phyloP scores from a whole-genome alignment of 2,888 invertebrate genomes.

The Torymus tubicola region DNA sequence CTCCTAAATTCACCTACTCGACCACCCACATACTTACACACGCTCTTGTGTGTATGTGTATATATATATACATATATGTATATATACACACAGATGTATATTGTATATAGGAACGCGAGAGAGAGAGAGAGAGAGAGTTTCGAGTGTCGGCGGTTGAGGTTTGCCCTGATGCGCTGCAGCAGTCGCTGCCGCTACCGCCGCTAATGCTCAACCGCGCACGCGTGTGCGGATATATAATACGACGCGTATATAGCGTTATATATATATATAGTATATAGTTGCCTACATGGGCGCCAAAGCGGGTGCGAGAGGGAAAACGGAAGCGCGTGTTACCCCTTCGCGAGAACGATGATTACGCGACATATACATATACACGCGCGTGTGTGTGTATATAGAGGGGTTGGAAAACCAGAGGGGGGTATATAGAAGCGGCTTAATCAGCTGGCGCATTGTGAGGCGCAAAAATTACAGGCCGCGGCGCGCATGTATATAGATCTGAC shows the following conservation, averaged over 20 bases:
- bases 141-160: conserved; percentile 37
- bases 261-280: not conserved
- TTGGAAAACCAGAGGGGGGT: conserved; percentile 15
- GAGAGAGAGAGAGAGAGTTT: not conserved
- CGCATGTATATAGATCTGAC: not conserved
- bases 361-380: not conserved
- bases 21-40: not conserved
- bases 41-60: no score
- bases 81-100: not conserved
- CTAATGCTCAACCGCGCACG: conserved; percentile 11
- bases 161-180: conserved; percentile 26
- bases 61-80: no score
- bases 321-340: conserved; percentile 50
- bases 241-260: not conserved
- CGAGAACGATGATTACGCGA: conserved; percentile 67
- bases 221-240: conserved; percentile 12
- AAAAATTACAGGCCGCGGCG: conserved; percentile 66
- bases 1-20: conserved; percentile 48
- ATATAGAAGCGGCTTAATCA: conserved; percentile 66
- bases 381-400: conserved; percentile 8
- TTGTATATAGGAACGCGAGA: conserved; percentile 3
- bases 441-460: conserved; percentile 68
- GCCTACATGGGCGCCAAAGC: not conserved
- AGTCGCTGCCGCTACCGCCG: not conserved
- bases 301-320: conserved; percentile 12